These are phyloP conservation scores for Folsomia candida DNA, from an alignment of 2,888 invertebrate genomes.

Conservation along the genomic window DNA sequence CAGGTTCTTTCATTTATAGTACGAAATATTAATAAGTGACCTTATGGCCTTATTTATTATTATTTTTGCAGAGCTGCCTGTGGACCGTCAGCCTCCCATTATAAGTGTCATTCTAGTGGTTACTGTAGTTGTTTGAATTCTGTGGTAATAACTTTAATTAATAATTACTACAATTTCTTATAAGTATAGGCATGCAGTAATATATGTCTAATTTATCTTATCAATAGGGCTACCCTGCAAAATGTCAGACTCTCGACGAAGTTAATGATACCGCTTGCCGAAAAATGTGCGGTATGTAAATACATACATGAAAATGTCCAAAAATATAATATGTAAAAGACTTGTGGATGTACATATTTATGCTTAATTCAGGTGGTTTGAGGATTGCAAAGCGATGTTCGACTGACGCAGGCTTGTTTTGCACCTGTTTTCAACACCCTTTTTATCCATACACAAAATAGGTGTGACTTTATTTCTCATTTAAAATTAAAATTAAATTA, in stretches of 20 bases:
- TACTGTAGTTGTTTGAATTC: conserved; percentile 1
- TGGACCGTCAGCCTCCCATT: not conserved
- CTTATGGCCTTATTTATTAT: too few relatives aligned
- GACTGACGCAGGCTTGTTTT: not conserved
- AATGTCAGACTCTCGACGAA: not conserved
- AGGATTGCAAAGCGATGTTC: not conserved
- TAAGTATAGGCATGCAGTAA: not conserved
- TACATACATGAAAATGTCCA: too few relatives aligned
- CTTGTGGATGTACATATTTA: too few relatives aligned
- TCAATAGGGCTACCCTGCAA: not conserved
- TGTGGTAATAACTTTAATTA: not conserved
- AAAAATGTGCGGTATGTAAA: not conserved
- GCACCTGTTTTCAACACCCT: not conserved
- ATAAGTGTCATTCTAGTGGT: conserved; percentile 2
- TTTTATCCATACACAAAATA: not conserved
- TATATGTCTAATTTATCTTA: too few relatives aligned
- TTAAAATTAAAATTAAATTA: not conserved
- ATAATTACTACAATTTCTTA: not conserved
- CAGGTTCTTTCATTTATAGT: too few relatives aligned
- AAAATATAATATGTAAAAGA: too few relatives aligned
- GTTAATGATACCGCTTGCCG: not conserved
- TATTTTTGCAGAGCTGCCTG: conserved; percentile 2
- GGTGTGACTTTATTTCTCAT: not conserved
- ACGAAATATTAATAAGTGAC: too few relatives aligned
- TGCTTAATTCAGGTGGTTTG: too few relatives aligned